Percentiles rank a stretch among this genome's conserved stretches.
Evolutionary conservation across 1,140 invertebrate genomes (phyloP).

Genomic region (Trachymyrmex cornetzi): DNA sequence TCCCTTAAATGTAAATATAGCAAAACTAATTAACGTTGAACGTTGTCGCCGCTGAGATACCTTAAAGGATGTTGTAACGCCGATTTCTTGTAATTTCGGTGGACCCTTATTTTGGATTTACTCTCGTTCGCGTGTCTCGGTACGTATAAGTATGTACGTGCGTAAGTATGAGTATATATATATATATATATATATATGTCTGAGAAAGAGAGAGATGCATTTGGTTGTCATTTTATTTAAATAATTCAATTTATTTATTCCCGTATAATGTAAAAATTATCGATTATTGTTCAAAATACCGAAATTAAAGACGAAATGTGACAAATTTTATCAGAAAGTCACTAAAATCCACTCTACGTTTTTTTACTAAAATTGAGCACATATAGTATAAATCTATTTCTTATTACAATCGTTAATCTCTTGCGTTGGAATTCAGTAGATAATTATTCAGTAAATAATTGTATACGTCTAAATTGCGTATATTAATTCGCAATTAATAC

Average conservation of each 20-base stretch:
- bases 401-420: neutral
- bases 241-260: slow-evolving; percentile 13
- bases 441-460: neutral
- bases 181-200: neutral
- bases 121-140: slow-evolving; percentile 7
- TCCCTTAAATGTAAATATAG: slow-evolving; percentile 60
- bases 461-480: neutral
- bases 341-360: neutral
- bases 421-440: slow-evolving; percentile 39
- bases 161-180: too few relatives aligned
- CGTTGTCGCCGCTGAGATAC: slow-evolving; percentile 69
- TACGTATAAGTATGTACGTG: neutral
- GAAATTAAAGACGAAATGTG: neutral
- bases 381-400: neutral
- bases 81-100: slow-evolving; percentile 33
- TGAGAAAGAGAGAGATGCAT: neutral
- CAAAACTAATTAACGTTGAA: slow-evolving; percentile 53
- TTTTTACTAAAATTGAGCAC: neutral
- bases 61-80: slow-evolving; percentile 50
- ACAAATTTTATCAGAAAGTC: neutral
- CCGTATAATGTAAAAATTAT: neutral
- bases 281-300: neutral
- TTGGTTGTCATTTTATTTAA: slow-evolving; percentile 25
- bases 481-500: neutral
- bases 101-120: slow-evolving; percentile 5